Evolutionary conservation across 2,113 vertebrate genomes (phyloP), one percentile per base, ranked within the genome.

Genomic region (Cricetomys ansorgei): DNA sequence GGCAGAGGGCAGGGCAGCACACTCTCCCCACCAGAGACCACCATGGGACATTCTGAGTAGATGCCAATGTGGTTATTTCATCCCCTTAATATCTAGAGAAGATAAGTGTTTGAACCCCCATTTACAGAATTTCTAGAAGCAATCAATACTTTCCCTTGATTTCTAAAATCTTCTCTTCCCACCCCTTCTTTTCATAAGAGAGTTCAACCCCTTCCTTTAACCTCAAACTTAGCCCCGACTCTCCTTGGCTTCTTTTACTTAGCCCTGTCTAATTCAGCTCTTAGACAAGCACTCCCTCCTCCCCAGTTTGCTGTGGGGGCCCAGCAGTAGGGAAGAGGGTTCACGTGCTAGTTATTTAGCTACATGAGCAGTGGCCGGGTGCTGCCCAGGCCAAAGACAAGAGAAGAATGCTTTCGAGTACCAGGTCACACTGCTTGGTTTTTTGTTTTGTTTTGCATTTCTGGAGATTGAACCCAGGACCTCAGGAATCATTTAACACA

Each of bases 321-420:
- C 55, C n/a, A 9, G 3, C 13, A 15, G 5, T 12, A n/a, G 15
- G 10, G 5, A 2, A 34, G 0, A 3, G 13, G 13, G 50, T n/a
- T 80, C 5, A 3, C 27, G 6, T 70, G 65, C 25, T 17, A 6
- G 13, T 70, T 43, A 7, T 48, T 12, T 81, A 37, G 34, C 48
- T n/a, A 34, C 7, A 8, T 1, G 3, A 31, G n/a, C 27, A 12
- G 27, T 40, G 37, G 62, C 19, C 50, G 88, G 16, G 1, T 29
- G 0, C 29, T 48, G 8, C 93, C 45, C 34, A 48, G 19, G 70
- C 50, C 48, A 65, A 86, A 92, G 64, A 53, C 9, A 19, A 43
- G 43, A 57, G 37, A 67, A 75, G 57, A 76, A 31, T 53, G 12
- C 29, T 34, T 69, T 62, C 92, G 62, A 94, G 91, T 55, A 29